Evolutionary conservation across 2,888 invertebrate species (phyloP), one percentile per base, ranked within the genome.

Genomic region (Yponomeuta plumbellus): DNA sequence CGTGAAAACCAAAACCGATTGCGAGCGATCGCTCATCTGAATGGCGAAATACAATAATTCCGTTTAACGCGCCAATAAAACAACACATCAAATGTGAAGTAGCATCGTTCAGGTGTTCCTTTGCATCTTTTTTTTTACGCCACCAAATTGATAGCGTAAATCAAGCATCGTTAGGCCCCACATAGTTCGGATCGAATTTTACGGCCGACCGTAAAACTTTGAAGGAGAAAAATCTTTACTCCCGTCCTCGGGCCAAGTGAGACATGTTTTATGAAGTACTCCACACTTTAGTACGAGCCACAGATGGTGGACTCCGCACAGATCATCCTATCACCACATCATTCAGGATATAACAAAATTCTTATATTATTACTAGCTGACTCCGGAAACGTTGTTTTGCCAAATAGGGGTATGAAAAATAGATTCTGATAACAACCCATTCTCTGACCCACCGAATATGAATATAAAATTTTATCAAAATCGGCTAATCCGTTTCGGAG

Each of bases 101-200:
- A 75, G 70, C 71, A 69, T 69, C 75, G 77, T 77, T 81, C 79
- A 83, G 83, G 84, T 85, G 82, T 79, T 82, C 17, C 84, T 84
- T 84, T 83, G 84, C 83, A 80, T 84, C 80, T 78, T 80, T 80
- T 83, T 84, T 76, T 52, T 5, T 52, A 4, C 44, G 13, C 17
- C 44, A 52, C 5, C 44, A 81, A 83, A 84, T 84, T 84, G 85
- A 86, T 82, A 83, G 87, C 85, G 85, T 90, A 87, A 88, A 86
- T 88, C 86, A 86, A 76, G 76, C 79, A 77, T 87, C 86, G 86
- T 88, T 87, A 87, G 82, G 73, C 74, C 72, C 52, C 74, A 75
- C 80, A 80, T 81, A 80, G 81, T 77, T 84, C 84, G 87, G 84
- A 85, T 88, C 88, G 79, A 82, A 85, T 88, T 89, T 88, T 86